Percentiles rank a stretch among this genome's conserved stretches.
These are phyloP conservation scores for Plectrocnemia conspersa DNA, from an alignment of 1,140 invertebrate species.

Conservation along the genomic window DNA sequence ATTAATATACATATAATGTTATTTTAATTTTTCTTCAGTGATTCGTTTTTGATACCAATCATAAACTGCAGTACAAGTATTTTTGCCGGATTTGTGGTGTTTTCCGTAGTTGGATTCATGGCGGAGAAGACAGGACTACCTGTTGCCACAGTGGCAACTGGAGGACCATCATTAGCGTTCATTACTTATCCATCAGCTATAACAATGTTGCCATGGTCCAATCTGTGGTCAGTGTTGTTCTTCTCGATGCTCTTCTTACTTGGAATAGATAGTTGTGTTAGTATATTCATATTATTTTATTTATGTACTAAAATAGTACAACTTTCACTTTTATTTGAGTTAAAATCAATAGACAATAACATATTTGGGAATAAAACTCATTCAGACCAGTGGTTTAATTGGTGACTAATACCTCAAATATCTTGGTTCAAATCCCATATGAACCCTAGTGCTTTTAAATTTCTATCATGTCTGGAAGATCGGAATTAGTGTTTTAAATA, in stretches of 20 bases:
- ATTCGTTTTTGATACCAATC: slow-evolving; percentile 66
- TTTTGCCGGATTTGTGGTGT: slow-evolving; percentile 90
- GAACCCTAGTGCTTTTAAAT: too few relatives aligned
- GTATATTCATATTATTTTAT: slow-evolving; percentile 38
- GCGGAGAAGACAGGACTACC: slow-evolving; percentile 69
- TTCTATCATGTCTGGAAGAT: too few relatives aligned
- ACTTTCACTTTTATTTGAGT: slow-evolving; percentile 8
- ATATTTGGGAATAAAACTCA: neutral
- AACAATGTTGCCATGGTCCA: slow-evolving; percentile 77
- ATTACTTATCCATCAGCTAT: slow-evolving; percentile 91
- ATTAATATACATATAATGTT: neutral
- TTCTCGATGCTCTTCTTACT: slow-evolving; percentile 92
- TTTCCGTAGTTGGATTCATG: slow-evolving; percentile 92
- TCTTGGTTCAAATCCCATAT: too few relatives aligned
- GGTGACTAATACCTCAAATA: too few relatives aligned
- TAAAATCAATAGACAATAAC: too few relatives aligned
- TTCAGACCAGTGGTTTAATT: neutral
- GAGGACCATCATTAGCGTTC: slow-evolving; percentile 86
- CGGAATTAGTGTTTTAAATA: too few relatives aligned
- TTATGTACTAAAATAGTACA: slow-evolving; percentile 1
- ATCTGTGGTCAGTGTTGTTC: slow-evolving; percentile 86
- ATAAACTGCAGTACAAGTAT: slow-evolving; percentile 87
- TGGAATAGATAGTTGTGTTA: slow-evolving; percentile 86
- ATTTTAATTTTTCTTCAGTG: slow-evolving; percentile 50
- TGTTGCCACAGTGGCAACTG: slow-evolving; percentile 81